Percentiles rank a stretch among this genome's conserved stretches.
Evolutionary conservation across 2,113 vertebrate species (phyloP).

Genomic region (rabbit (Oryctolagus cuniculus)): mOryCun1.1 NC_091435.1:45171001-45171500

Average conservation of each 20-base stretch:
- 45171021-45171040: neutral
- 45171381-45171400: neutral
- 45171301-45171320: neutral
- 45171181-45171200: neutral
- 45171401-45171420: neutral
- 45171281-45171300: neutral
- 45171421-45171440: neutral
- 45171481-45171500: neutral
- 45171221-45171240: slow-evolving; percentile 1
- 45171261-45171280: neutral
- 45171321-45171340: neutral
- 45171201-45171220: neutral
- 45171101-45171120: neutral
- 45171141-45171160: slow-evolving; percentile 11
- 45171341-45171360: neutral
- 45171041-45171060: neutral
- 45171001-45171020: neutral
- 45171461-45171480: neutral
- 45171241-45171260: slow-evolving; percentile 41
- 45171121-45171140: neutral
- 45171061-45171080: slow-evolving; percentile 10
- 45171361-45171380: neutral
- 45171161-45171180: neutral
- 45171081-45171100: slow-evolving; percentile 26
- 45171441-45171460: neutral